A percentile compares a stretch with the other conserved stretches of the same genome.
Conservation (phyloP, 35 echinoderm and acorn worm genomes). For the Heliocidaris tuberculata region DNA sequence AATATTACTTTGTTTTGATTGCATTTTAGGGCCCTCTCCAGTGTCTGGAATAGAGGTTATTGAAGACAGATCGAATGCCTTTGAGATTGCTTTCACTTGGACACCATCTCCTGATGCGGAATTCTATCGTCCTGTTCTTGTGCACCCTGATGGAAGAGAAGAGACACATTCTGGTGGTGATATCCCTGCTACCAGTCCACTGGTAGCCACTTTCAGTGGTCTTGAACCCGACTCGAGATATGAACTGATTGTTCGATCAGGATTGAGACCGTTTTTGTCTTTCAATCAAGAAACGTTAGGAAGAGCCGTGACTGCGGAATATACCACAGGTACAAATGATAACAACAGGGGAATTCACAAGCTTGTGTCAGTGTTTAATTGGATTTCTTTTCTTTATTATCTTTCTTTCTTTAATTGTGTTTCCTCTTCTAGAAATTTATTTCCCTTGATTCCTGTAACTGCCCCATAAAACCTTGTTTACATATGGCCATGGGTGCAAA, state of each 20-base stretch:
- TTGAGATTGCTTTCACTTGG: not conserved
- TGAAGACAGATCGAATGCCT: not conserved
- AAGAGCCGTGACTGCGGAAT: not conserved
- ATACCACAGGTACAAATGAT: not conserved
- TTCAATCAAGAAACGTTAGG: not conserved
- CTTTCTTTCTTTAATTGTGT: too few species aligned
- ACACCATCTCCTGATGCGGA: not conserved
- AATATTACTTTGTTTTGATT: not conserved
- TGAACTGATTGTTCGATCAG: not conserved
- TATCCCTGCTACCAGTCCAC: not conserved
- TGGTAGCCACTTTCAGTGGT: not conserved
- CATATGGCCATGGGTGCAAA: too few species aligned
- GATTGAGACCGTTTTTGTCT: not conserved
- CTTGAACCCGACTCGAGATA: not conserved
- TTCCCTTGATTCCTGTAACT: too few species aligned
- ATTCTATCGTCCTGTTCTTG: not conserved
- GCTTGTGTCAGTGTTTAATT: too few species aligned
- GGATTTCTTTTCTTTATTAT: too few species aligned
- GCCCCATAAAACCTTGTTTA: too few species aligned
- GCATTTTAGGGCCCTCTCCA: not conserved
- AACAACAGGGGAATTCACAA: too few species aligned
- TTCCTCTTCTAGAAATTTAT: too few species aligned
- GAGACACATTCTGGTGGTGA: not conserved
- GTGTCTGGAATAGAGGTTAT: not conserved
- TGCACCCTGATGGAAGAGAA: not conserved